phyloP scores from a whole-genome alignment of 1,140 invertebrate genomes.

The Babylonia areolata region DNA sequence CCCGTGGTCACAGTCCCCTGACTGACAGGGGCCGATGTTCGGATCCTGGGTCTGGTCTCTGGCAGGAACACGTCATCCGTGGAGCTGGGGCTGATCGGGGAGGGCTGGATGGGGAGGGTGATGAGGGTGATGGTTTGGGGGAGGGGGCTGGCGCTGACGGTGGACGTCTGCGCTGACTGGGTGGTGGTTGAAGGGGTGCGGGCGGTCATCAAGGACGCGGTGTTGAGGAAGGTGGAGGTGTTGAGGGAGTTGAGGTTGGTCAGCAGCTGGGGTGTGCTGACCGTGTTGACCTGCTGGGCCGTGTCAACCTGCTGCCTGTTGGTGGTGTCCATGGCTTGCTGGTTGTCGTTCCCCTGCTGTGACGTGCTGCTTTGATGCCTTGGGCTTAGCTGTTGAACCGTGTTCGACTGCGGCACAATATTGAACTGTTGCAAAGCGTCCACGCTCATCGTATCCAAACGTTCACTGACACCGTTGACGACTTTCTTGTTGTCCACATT shows the following conservation, averaged over 20 bases:
- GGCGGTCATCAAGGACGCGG: background rate
- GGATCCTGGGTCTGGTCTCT: slow-evolving; percentile 9
- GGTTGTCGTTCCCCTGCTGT: background rate
- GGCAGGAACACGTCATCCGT: slow-evolving; percentile 30
- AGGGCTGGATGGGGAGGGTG: slow-evolving; percentile 18
- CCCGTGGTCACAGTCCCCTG: slow-evolving; percentile 8
- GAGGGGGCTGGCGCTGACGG: background rate
- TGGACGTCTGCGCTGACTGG: background rate
- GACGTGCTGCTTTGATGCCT: too few relatives aligned
- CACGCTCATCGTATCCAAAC: background rate
- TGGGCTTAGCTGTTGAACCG: background rate
- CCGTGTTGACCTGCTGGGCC: background rate
- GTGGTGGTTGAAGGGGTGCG: background rate
- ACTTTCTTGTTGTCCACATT: slow-evolving; percentile 17
- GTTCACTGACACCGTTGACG: slow-evolving; percentile 1
- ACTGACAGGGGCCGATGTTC: background rate
- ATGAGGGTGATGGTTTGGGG: slow-evolving; percentile 22
- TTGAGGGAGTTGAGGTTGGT: background rate
- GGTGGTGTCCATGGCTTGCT: background rate
- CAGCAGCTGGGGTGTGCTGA: slow-evolving; percentile 13
- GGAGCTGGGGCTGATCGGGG: background rate
- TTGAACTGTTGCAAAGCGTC: background rate
- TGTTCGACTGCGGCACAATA: background rate
- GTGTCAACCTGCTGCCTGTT: background rate
- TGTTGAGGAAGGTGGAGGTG: background rate